A percentile compares a stretch with the other conserved stretches of the same genome.
Conservation (phyloP, 2,113 vertebrate species). For the Glaucidium brasilianum region DNA sequence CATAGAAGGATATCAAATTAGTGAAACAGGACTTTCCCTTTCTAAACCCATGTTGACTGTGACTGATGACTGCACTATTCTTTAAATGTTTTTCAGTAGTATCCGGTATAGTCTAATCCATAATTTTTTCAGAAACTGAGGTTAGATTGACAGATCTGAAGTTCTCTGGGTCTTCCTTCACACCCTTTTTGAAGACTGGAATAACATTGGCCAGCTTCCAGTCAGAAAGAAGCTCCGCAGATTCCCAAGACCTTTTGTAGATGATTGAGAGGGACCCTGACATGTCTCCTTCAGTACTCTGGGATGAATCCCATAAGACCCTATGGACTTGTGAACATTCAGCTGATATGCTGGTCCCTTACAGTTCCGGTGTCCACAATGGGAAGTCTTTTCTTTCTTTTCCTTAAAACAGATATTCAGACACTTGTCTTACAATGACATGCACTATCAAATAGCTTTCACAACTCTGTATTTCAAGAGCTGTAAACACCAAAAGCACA, state of each 20-base stretch:
- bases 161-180: not conserved
- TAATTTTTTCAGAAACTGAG: not conserved
- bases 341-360: not conserved
- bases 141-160: not conserved
- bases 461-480: not conserved
- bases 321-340: not conserved
- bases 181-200: not conserved
- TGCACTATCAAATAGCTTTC: not conserved
- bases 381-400: not conserved
- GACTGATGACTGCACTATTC: not conserved
- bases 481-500: not conserved
- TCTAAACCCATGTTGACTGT: not conserved
- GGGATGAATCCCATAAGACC: not conserved
- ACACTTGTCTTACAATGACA: not conserved
- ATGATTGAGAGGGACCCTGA: accelerated
- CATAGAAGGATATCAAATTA: not conserved
- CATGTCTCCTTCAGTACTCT: not conserved
- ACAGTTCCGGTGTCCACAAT: not conserved
- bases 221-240: not conserved
- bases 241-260: not conserved
- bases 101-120: not conserved
- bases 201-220: not conserved
- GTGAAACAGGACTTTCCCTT: not conserved
- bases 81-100: not conserved
- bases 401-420: not conserved